Base-by-base conservation (phyloP, 2,797 vertebrate genomes). In the Clarias platycephalus region DNA sequence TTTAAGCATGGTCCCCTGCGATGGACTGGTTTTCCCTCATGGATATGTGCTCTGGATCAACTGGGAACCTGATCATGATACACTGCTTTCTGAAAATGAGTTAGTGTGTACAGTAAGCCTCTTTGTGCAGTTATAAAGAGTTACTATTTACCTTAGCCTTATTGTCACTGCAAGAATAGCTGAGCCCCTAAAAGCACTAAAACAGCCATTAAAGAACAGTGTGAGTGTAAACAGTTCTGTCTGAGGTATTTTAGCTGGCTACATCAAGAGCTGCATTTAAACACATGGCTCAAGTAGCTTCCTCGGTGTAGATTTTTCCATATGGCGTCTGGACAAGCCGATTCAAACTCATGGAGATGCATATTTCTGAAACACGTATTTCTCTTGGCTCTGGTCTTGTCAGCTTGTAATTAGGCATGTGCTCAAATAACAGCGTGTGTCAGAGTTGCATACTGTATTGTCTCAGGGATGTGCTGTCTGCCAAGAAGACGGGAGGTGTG, bases 371-470 rank as follows among this genome's bases (percentile, higher is more conserved):
- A 89, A 89, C 79, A 88, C 91, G 87, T 91, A 90, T 95, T 94
- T 91, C 89, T 89, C 81, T 93, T 93, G 92, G 92, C 91, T 89
- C 89, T 67, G 22, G 78, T 88, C 67, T 88, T 92, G 92, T 92
- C 88, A 70, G 88, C 81, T 84, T 88, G 92, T 92, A 93, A 93
- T 93, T 90, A 94, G 88, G 87, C 88, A 70, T 89, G 88, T 82
- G 89, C 88, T 92, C 71, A 83, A 90, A 91, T 87, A 92, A 93
- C 90, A 91, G 87, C 63, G 22, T 66, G 70, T 86, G 89, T 92
- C 89, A 87, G 85, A 89, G 84, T 88, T 72, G 88, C 83, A 84
- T 87, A 81, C 84, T 87, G 89, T 58, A 81, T 84, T 87, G 89
- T 58, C 83, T 80, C 83, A 68, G 74, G 83, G 86, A 88, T 83